These are phyloP conservation scores for Drosophila prolongata DNA, from an alignment of 2,888 invertebrate genomes.

Conservation along the genomic window DNA sequence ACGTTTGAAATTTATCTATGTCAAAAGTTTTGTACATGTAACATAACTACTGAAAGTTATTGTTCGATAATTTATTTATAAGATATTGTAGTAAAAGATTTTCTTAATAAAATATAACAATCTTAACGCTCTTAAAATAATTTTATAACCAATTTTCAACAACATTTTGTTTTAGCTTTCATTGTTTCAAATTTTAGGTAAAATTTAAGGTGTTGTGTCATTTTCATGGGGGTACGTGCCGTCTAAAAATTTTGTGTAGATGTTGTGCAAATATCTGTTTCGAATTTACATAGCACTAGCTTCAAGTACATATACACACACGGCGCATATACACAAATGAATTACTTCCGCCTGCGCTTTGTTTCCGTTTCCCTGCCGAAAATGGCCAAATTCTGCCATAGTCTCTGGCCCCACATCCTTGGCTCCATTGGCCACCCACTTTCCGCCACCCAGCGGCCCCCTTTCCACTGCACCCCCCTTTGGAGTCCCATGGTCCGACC, in stretches of 20 bases:
- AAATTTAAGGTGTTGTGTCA: slow-evolving; percentile 2
- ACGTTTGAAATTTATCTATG: no score
- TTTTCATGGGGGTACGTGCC: background rate
- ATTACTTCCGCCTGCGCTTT: slow-evolving; percentile 70
- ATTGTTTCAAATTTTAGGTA: background rate
- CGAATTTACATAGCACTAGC: slow-evolving; percentile 52
- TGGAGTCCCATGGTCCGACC: background rate
- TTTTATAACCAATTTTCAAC: no score
- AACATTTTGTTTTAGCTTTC: no score
- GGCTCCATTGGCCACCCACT: slow-evolving; percentile 1
- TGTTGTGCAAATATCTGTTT: slow-evolving; percentile 38
- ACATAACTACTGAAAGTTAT: background rate
- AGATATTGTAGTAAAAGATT: no score
- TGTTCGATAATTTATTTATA: background rate
- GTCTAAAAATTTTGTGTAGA: slow-evolving; percentile 18
- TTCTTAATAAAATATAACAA: no score
- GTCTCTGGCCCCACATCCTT: slow-evolving; percentile 37
- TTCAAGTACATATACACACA: slow-evolving; percentile 26
- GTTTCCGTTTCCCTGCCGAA: slow-evolving; percentile 64
- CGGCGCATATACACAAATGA: slow-evolving; percentile 53
- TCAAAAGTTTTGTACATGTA: no score
- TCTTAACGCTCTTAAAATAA: no score
- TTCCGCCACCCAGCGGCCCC: background rate
- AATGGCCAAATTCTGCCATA: slow-evolving; percentile 47
- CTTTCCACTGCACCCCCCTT: slow-evolving; percentile 1